These are phyloP conservation scores for Ptilorrhoa leucosticta DNA, from an alignment of 2,113 vertebrate species.

Conservation along the genomic window DNA sequence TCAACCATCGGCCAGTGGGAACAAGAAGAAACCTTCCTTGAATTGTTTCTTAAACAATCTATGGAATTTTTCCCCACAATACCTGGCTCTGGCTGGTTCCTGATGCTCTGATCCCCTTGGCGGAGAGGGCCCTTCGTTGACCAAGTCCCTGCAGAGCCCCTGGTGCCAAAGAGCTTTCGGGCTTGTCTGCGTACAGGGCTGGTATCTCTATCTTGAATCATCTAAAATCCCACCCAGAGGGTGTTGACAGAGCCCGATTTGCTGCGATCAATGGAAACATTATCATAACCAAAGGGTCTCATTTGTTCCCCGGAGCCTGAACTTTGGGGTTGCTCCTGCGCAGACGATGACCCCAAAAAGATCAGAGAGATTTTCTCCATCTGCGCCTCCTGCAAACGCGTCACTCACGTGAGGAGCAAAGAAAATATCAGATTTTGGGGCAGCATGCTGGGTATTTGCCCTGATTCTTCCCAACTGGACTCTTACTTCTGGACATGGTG, in stretches of 20 bases:
- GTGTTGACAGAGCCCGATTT: not conserved
- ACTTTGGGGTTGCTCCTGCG: not conserved
- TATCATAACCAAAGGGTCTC: not conserved
- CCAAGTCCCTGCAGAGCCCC: not conserved
- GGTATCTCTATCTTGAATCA: not conserved
- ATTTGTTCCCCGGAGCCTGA: not conserved
- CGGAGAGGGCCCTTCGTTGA: not conserved
- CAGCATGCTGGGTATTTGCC: fast-evolving
- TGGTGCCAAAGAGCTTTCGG: not conserved
- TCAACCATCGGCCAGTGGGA: not conserved
- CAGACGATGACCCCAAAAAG: not conserved
- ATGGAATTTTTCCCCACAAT: not conserved
- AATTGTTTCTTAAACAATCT: not conserved
- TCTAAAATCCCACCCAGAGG: not conserved
- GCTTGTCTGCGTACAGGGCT: not conserved
- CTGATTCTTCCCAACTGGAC: not conserved
- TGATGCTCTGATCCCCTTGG: not conserved
- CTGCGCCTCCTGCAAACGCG: fast-evolving
- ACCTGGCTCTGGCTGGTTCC: not conserved
- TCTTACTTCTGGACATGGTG: not conserved
- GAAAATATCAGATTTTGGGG: not conserved
- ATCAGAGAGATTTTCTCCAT: not conserved
- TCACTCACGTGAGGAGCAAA: fast-evolving
- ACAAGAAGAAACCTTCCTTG: not conserved
- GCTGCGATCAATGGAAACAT: not conserved